phyloP scores from a whole-genome alignment of 2,888 invertebrate genomes.

The Gnatocerus cornutus region DNA sequence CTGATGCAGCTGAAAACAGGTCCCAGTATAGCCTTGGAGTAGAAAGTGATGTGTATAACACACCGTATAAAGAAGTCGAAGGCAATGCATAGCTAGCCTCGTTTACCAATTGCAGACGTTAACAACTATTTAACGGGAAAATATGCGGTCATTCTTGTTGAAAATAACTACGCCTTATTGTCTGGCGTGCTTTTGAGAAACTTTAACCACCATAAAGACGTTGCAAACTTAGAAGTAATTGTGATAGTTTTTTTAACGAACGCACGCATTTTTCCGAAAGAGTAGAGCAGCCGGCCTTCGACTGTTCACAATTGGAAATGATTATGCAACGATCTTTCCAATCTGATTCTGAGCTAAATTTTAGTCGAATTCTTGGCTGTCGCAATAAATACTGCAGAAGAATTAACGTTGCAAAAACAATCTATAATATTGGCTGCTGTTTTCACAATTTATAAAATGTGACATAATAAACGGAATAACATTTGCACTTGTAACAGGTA shows the following conservation, averaged over 20 bases:
- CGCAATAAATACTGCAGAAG: too few species aligned
- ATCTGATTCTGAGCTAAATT: neutral
- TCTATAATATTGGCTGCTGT: too few species aligned
- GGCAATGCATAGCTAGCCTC: constrained; percentile 53
- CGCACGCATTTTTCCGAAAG: constrained; percentile 2
- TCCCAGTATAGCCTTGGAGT: constrained; percentile 47
- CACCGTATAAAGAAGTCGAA: constrained; percentile 53
- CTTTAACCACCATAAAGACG: neutral
- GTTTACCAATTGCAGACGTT: constrained; percentile 53
- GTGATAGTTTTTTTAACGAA: constrained; percentile 2
- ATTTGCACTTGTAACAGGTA: too few species aligned
- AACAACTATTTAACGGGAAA: constrained; percentile 51
- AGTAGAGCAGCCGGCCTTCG: constrained; percentile 7
- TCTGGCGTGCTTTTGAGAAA: constrained; percentile 6
- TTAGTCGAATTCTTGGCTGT: neutral
- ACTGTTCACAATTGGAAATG: constrained; percentile 8
- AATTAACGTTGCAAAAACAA: too few species aligned
- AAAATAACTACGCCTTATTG: constrained; percentile 43
- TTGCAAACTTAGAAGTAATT: neutral
- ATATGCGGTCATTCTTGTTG: constrained; percentile 54
- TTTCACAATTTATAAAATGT: too few species aligned
- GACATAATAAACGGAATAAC: too few species aligned
- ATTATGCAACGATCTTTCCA: neutral
- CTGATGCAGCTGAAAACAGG: constrained; percentile 39
- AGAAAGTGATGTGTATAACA: constrained; percentile 54